phyloP scores from a whole-genome alignment of 2,113 vertebrate species.

The Rhombomys opimus region DNA sequence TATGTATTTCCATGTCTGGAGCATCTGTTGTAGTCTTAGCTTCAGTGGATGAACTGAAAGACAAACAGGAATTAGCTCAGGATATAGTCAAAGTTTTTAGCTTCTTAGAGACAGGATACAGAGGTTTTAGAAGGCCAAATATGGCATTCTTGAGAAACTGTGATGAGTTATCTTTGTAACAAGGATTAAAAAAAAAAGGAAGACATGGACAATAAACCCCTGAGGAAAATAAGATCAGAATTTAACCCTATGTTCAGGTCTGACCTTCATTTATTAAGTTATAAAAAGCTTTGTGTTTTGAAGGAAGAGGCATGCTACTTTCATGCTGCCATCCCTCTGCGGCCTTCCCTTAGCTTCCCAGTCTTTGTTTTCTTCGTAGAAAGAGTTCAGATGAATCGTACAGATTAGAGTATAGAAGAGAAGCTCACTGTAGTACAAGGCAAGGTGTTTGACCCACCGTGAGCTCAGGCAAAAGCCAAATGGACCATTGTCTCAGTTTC shows the following conservation, averaged over 20 bases:
- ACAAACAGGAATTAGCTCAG: not conserved
- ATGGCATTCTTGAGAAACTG: not conserved
- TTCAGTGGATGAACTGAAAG: not conserved
- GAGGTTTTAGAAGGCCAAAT: not conserved
- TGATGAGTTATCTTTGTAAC: not conserved
- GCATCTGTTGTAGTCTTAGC: not conserved
- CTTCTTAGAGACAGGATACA: not conserved
- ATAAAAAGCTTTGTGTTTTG: not conserved
- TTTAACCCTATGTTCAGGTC: not conserved
- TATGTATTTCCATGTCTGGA: not conserved
- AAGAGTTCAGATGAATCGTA: not conserved
- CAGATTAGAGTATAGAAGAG: not conserved
- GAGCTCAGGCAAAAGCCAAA: not conserved
- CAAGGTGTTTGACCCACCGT: not conserved
- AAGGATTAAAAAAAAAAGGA: not conserved
- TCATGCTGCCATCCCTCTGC: not conserved
- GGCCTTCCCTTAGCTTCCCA: not conserved
- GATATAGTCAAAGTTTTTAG: not conserved
- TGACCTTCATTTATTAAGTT: not conserved
- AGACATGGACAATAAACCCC: not conserved
- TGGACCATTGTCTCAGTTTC: not conserved
- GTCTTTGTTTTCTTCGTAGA: not conserved
- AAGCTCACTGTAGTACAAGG: not conserved
- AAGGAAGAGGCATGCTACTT: too few relatives aligned
- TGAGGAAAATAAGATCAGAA: not conserved